These are phyloP conservation scores for Lophotriccus pileatus DNA, from an alignment of 2,797 vertebrate genomes.

Conservation along the genomic window DNA sequence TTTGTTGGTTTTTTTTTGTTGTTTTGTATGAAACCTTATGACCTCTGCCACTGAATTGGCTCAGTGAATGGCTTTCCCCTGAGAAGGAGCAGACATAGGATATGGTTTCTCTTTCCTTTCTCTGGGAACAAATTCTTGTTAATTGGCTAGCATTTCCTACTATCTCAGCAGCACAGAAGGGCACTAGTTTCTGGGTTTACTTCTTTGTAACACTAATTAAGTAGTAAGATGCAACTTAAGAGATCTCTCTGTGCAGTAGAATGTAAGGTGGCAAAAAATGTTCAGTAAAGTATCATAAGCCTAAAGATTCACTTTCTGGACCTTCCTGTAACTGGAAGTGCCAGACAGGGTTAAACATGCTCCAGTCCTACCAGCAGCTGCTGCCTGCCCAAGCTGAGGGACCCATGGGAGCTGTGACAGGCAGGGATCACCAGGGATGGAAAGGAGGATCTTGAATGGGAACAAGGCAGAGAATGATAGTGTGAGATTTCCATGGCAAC, in stretches of 20 bases:
- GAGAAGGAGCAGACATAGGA: background rate
- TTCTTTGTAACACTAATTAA: background rate
- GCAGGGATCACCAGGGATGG: background rate
- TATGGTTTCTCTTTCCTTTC: background rate
- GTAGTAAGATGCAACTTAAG: background rate
- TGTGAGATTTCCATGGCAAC: constrained; percentile 41
- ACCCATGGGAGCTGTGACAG: background rate
- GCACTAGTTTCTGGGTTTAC: background rate
- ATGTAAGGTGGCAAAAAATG: background rate
- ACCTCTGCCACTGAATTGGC: background rate
- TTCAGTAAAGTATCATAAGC: background rate
- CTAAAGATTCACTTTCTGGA: background rate
- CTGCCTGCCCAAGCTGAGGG: background rate
- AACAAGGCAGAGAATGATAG: background rate
- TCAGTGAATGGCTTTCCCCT: background rate
- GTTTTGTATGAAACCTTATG: background rate
- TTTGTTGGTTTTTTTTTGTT: background rate
- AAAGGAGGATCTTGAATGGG: background rate
- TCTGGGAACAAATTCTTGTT: background rate
- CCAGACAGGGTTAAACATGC: background rate
- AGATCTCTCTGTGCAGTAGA: background rate
- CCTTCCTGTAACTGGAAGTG: background rate
- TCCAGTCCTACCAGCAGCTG: background rate
- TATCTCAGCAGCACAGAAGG: background rate
- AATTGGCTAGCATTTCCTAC: background rate